Percentiles rank a stretch among this genome's conserved stretches.
Evolutionary conservation across 2,888 invertebrate species (phyloP).

Genomic region (Rhorus exstirpatorius): DNA sequence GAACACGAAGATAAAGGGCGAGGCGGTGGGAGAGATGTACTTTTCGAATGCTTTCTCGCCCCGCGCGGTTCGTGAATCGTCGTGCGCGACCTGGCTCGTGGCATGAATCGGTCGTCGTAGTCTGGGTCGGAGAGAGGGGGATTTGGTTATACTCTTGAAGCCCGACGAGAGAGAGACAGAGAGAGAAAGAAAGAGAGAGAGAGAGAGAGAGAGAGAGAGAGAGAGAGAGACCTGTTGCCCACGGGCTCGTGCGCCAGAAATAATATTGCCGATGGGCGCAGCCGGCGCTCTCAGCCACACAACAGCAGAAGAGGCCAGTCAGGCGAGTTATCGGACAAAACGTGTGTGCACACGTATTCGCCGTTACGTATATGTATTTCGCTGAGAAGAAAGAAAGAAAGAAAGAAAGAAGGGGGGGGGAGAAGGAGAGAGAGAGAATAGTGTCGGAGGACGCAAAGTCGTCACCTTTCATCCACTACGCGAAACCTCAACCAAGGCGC

Average conservation of each 20-base stretch:
- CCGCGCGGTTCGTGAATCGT: constrained; percentile 54
- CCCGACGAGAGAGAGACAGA: constrained; percentile 60
- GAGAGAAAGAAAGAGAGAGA: too few relatives aligned
- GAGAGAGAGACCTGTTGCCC: constrained; percentile 60
- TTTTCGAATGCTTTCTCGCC: constrained; percentile 54
- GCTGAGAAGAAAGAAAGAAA: constrained; percentile 6
- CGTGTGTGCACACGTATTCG: constrained; percentile 58
- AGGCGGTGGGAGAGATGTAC: constrained; percentile 21
- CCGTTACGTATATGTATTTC: constrained; percentile 48
- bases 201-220: constrained; percentile 14
- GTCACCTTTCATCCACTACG: constrained; percentile 50
- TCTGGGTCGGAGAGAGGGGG: constrained; percentile 36
- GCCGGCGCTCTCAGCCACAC: constrained; percentile 56
- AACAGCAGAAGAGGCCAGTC: constrained; percentile 59
- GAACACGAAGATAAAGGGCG: constrained; percentile 29
- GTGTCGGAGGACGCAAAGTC: constrained; percentile 48
- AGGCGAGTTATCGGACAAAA: constrained; percentile 61
- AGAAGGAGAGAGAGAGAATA: constrained; percentile 1
- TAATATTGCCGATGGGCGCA: constrained; percentile 64
- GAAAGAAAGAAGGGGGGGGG: constrained; percentile 5
- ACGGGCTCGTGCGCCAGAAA: constrained; percentile 64
- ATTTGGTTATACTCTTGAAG: constrained; percentile 56
- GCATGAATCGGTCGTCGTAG: constrained; percentile 59
- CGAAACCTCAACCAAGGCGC: constrained; percentile 46
- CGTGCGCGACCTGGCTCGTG: constrained; percentile 60